A percentile compares a stretch with the other conserved stretches of the same genome.
Evolutionary conservation across 2,113 vertebrate species (phyloP).

Genomic region (Syngnathoides biaculeatus): DNA sequence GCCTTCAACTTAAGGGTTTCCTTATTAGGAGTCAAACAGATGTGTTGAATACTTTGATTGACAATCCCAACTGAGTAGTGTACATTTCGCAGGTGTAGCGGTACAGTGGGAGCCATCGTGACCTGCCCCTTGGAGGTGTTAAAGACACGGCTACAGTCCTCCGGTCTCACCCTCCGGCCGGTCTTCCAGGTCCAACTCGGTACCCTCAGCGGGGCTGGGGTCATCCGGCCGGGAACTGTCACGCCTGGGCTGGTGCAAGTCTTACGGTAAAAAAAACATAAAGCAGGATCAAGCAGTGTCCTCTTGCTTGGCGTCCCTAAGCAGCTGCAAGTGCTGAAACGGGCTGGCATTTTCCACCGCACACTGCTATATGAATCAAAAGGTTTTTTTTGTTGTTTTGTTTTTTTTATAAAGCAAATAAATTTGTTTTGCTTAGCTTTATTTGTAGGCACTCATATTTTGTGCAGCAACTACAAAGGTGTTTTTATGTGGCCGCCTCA

Average conservation of each 20-base stretch:
- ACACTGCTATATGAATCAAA: background rate
- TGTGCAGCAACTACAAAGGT: background rate
- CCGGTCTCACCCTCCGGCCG: constrained; percentile 82
- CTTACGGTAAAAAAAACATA: constrained; percentile 74
- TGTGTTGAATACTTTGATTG: background rate
- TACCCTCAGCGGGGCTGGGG: constrained; percentile 82
- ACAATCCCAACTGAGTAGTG: background rate
- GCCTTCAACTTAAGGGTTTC: background rate
- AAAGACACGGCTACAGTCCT: constrained; percentile 92
- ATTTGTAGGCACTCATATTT: background rate
- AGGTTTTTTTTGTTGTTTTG: too few species aligned
- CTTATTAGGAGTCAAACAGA: background rate
- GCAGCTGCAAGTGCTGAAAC: constrained; percentile 5
- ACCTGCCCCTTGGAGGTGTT: constrained; percentile 94
- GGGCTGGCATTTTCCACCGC: background rate
- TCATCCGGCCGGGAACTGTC: constrained; percentile 85
- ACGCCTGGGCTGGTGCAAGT: constrained; percentile 86
- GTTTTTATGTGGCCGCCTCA: background rate
- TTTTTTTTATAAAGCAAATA: too few species aligned
- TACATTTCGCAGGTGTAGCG: constrained; percentile 81
- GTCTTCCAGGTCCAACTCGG: constrained; percentile 92
- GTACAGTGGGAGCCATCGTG: constrained; percentile 91
- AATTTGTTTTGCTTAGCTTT: background rate
- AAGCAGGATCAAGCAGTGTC: constrained; percentile 35
- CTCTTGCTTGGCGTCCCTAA: constrained; percentile 2